Evolutionary conservation across 2,888 invertebrate species (phyloP).

Genomic region (Sarcophaga variegata): DNA sequence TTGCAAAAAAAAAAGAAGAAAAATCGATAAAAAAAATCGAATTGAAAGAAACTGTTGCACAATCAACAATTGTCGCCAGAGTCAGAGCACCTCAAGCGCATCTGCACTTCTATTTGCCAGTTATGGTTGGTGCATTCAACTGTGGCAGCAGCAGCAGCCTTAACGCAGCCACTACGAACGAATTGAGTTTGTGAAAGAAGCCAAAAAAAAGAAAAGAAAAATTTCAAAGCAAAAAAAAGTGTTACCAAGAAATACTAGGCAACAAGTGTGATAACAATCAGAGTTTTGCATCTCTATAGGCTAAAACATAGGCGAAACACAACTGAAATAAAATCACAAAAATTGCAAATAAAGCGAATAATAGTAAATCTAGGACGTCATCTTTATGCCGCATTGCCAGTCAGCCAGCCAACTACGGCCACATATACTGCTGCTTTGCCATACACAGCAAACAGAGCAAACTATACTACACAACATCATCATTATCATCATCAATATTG

Average conservation of each 20-base stretch:
- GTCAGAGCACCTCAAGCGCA: slow-evolving; percentile 52
- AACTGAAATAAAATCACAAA: slow-evolving; percentile 60
- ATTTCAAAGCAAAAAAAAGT: slow-evolving; percentile 40
- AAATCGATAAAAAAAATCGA: not conserved
- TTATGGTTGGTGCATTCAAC: slow-evolving; percentile 31
- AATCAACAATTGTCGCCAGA: slow-evolving; percentile 66
- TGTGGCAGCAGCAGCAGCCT: not conserved
- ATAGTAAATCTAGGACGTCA: slow-evolving; percentile 58
- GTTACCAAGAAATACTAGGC: slow-evolving; percentile 65
- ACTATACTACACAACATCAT: not conserved
- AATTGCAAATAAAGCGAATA: slow-evolving; percentile 60
- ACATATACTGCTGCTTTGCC: not conserved
- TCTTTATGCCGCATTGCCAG: slow-evolving; percentile 42
- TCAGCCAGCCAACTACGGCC: not conserved
- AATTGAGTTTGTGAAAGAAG: not conserved
- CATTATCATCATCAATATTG: slow-evolving; percentile 40
- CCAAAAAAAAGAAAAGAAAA: not conserved
- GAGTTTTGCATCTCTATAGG: slow-evolving; percentile 46
- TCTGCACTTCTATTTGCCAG: slow-evolving; percentile 55
- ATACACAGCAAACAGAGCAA: not conserved
- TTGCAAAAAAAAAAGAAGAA: not conserved
- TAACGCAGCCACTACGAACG: not conserved
- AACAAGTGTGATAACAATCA: slow-evolving; percentile 69
- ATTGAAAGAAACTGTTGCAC: slow-evolving; percentile 48
- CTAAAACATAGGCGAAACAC: slow-evolving; percentile 33